A percentile compares a stretch with the other conserved stretches of the same genome.
These are phyloP conservation scores for Odontomyia ornata DNA, from an alignment of 2,888 invertebrate genomes.

Conservation along the genomic window DNA sequence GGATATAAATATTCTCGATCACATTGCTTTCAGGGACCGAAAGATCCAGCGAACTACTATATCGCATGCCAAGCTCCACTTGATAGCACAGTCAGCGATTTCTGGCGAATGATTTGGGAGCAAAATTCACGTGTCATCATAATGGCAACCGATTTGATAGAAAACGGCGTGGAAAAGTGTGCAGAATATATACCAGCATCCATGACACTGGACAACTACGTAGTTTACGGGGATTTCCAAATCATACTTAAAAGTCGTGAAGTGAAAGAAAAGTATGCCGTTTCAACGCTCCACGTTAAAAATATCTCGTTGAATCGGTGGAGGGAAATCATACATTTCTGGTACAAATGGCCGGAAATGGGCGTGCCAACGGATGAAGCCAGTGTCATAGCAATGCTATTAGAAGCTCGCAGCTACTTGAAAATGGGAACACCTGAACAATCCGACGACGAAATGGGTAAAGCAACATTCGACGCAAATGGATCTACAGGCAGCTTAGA, in stretches of 20 bases:
- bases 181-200: slow-evolving; percentile 91
- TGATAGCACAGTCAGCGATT: slow-evolving; percentile 83
- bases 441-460: slow-evolving; percentile 55
- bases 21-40: slow-evolving; percentile 81
- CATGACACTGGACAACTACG: slow-evolving; percentile 88
- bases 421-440: slow-evolving; percentile 61
- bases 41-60: slow-evolving; percentile 83
- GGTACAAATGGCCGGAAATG: slow-evolving; percentile 91
- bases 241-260: slow-evolving; percentile 88
- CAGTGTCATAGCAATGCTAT: slow-evolving; percentile 85
- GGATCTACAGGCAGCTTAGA: slow-evolving; percentile 45
- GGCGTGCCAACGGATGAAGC: slow-evolving; percentile 86
- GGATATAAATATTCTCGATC: background rate
- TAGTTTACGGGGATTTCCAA: slow-evolving; percentile 87
- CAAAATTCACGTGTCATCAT: slow-evolving; percentile 88
- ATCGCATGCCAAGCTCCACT: slow-evolving; percentile 93
- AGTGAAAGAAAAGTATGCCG: slow-evolving; percentile 89
- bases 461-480: background rate
- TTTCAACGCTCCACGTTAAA: slow-evolving; percentile 85
- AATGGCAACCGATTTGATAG: slow-evolving; percentile 89
- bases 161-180: slow-evolving; percentile 90
- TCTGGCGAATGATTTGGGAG: slow-evolving; percentile 98
- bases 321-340: slow-evolving; percentile 89
- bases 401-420: slow-evolving; percentile 75
- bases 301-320: slow-evolving; percentile 83